These are phyloP conservation scores for Drosophila sordidapex DNA, from an alignment of 2,888 invertebrate genomes.

Conservation along the genomic window DNA sequence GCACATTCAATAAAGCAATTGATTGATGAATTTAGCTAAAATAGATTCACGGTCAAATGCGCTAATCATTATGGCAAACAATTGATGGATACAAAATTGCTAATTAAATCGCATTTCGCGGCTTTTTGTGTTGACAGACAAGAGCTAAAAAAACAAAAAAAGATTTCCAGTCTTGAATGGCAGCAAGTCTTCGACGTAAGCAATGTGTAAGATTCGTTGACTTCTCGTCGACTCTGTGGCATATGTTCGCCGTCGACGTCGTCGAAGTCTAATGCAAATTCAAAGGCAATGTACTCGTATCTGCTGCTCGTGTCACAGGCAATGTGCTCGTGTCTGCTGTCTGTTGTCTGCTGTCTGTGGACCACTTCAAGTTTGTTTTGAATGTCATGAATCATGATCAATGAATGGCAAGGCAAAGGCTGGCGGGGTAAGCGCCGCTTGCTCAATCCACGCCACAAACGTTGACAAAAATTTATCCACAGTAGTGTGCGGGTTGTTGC, in stretches of 20 bases:
- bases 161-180: neutral
- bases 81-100: neutral
- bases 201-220: constrained; percentile 24
- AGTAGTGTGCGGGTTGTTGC: constrained; percentile 41
- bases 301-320: constrained; percentile 8
- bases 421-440: constrained; percentile 60
- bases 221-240: constrained; percentile 1
- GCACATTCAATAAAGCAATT: neutral
- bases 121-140: neutral
- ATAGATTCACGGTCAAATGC: constrained; percentile 24
- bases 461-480: constrained; percentile 69
- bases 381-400: constrained; percentile 82
- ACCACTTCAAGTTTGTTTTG: constrained; percentile 74
- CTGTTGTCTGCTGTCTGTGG: constrained; percentile 9
- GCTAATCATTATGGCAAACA: constrained; percentile 12
- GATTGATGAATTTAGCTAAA: constrained; percentile 8
- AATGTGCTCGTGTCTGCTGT: neutral
- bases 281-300: constrained; percentile 53
- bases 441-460: constrained; percentile 54
- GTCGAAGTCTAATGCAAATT: constrained; percentile 35
- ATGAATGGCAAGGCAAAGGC: constrained; percentile 58
- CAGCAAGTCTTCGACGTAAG: neutral
- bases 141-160: neutral
- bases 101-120: neutral
- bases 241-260: neutral